Base-by-base conservation (phyloP, 2,113 vertebrate genomes). In the Spizaetus ornatus region DNA sequence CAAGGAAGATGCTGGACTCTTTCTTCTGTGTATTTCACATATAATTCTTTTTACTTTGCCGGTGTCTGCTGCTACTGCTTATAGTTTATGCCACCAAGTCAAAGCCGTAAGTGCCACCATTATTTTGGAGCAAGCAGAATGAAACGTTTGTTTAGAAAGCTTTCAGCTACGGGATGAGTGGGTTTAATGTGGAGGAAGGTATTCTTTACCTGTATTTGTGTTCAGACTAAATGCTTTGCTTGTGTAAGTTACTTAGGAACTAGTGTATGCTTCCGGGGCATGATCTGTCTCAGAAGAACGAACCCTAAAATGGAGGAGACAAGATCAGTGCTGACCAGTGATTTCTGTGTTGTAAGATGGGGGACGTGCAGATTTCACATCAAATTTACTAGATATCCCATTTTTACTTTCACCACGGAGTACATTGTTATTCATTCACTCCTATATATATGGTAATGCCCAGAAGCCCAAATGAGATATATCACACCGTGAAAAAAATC, bases 51-150 rank as follows among this genome's bases (percentile, higher is more conserved):
- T 89, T 82, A 81, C 80, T 83, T 86, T 92, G 69, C 25, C 2
- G 6, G 43, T 73, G n/a, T 97, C 53, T 69, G 25, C 52, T 90
- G 61, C 65, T 82, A 26, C 34, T 32, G 17, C 40, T 93, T 48
- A 17, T 48, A 86, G 69, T 93, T 91, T 86, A 94, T 95, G 45
- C 67, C 95, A 78, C 48, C 72, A 88, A 96, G 90, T 86, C 87
- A 93, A 94, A 86, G 72, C n/a, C 7, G 0, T 45, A 59, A 72
- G 29, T 91, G 63, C 42, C 47, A 90, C 63, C 50, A 34, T 50
- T 55, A 83, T 82, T 86, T 88, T 78, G 48, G 43, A 95, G 32
- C 27, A 48, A 92, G 43, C 13, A 82, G 66, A 87, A 84, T 9
- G 5, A 86, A 90, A 67, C 5, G 1, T 91, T 92, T 85, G 10